A percentile compares a stretch with the other conserved stretches of the same genome.
Conservation (phyloP, 2,888 invertebrate genomes). For the Drosophila trichaetosa region DNA sequence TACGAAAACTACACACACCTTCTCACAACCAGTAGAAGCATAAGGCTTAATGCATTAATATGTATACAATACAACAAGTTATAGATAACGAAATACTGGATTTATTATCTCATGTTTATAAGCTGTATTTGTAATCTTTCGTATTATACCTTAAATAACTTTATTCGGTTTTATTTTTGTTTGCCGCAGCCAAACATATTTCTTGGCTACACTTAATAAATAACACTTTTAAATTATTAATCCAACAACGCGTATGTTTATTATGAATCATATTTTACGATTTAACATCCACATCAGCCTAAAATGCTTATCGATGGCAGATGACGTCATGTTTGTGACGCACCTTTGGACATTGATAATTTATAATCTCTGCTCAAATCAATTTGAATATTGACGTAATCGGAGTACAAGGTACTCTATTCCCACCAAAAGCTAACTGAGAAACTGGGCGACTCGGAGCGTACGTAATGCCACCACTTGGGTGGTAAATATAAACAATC, state of each 20-base stretch:
- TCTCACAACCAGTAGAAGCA: constrained; percentile 32
- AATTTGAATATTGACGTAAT: not conserved
- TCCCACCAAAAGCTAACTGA: constrained; percentile 99
- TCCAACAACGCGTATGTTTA: constrained; percentile 21
- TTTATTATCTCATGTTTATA: constrained; percentile 21
- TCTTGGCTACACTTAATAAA: constrained; percentile 59
- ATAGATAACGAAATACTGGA: constrained; percentile 50
- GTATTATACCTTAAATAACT: constrained; percentile 11
- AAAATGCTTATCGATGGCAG: constrained; percentile 13
- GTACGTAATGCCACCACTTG: constrained; percentile 98
- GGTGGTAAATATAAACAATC: constrained; percentile 97
- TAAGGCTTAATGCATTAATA: constrained; percentile 37
- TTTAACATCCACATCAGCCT: constrained; percentile 50
- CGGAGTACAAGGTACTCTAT: constrained; percentile 82
- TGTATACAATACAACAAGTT: constrained; percentile 20
- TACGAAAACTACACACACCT: constrained; percentile 11
- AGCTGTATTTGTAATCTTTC: constrained; percentile 27
- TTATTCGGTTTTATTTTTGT: constrained; percentile 26
- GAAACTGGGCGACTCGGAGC: constrained; percentile 94
- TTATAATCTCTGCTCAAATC: not conserved
- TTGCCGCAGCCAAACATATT: constrained; percentile 28
- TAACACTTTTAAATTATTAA: constrained; percentile 42
- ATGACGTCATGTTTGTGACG: constrained; percentile 43
- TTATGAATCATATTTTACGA: constrained; percentile 54
- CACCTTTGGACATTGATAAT: not conserved